Base-by-base conservation (phyloP, 1,140 invertebrate genomes). In the Diabrotica virgifera region DNA sequence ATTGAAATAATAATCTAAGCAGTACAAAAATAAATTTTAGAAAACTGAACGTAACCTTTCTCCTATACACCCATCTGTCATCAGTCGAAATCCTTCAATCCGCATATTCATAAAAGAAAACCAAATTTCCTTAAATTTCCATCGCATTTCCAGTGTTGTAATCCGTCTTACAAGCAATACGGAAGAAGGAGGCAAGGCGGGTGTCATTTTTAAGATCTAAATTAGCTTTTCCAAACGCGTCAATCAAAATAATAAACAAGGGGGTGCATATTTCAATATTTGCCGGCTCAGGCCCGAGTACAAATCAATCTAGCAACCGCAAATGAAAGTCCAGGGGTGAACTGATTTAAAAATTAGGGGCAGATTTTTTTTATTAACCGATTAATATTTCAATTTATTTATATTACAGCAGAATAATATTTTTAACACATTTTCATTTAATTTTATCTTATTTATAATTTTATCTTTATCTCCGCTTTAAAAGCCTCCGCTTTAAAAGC, bases 261-360 rank as follows among this genome's bases (percentile, higher is more conserved):
- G 73, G 73, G 75, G 75, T 76, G 75, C 75, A 76, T 76, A 76
- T 76, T 76, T 76, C 75, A 75, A 76, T 76, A 76, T 76, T 71
- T 75, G 69, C 66, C 66, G 58, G 58, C 40, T 46, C 40, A 46
- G n/a, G 53, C 55, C 40, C 56, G 24, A 36, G 66, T 46, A 63
- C 69, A 72, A 74, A 73, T 74, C 71, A 74, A 72, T 74, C 70
- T 56, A 35, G 51, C 61, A 8, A 46, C 40, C 61, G 61, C 61
- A 62, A 62, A 62, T 62, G 61, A 54, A 62, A 66, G 58, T 61
- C 63, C 40, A 46, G 40, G 40, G 40, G 40, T n/a, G 40, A 46
- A 46, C n/a, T 46, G 24, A 24, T 24, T 24, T 24, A 24, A 24
- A 24, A 24, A 24, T 24, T 24, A 24, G 1, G 24, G 24, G 24